Percentiles rank a stretch among this genome's conserved stretches.
Evolutionary conservation across 1,140 invertebrate species (phyloP).

Genomic region (Rhopalosiphum maidis): DNA sequence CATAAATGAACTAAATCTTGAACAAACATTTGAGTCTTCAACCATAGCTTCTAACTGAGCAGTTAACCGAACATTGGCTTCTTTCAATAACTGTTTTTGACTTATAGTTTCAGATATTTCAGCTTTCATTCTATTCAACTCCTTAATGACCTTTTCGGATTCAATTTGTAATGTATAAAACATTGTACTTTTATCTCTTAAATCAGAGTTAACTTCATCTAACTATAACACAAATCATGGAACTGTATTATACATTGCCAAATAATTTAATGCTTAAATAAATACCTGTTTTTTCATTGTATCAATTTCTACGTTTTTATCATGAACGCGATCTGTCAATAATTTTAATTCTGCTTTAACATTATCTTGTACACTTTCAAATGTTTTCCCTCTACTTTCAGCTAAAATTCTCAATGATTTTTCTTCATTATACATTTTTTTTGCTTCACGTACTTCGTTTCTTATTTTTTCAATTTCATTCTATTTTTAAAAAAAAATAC

Average conservation of each 20-base stretch:
- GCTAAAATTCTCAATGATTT: conserved; percentile 54
- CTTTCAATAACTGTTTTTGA: conserved; percentile 49
- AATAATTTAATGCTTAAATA: not conserved
- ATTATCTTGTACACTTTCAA: conserved; percentile 50
- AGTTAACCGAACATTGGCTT: conserved; percentile 51
- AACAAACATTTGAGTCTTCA: conserved; percentile 52
- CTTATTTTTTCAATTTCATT: conserved; percentile 54
- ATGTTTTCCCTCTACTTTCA: conserved; percentile 47
- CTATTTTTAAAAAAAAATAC: not conserved
- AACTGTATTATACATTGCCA: not conserved
- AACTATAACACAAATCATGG: conserved; percentile 6
- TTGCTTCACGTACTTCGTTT: conserved; percentile 46
- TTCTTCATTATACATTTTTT: conserved; percentile 57
- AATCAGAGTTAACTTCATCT: conserved; percentile 28
- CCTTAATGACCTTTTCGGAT: conserved; percentile 12
- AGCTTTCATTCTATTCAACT: conserved; percentile 14
- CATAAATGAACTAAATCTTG: not conserved
- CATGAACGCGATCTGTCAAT: conserved; percentile 15
- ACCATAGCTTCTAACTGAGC: conserved; percentile 43
- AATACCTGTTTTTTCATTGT: conserved; percentile 52
- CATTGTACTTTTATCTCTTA: conserved; percentile 37
- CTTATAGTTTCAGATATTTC: conserved; percentile 45
- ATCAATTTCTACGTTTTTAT: conserved; percentile 46
- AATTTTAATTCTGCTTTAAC: conserved; percentile 48
- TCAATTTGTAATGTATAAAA: conserved; percentile 44